Percentiles rank a stretch among this genome's conserved stretches.
phyloP scores from a whole-genome alignment of 2,113 vertebrate genomes.

The Carettochelys insculpta region DNA sequence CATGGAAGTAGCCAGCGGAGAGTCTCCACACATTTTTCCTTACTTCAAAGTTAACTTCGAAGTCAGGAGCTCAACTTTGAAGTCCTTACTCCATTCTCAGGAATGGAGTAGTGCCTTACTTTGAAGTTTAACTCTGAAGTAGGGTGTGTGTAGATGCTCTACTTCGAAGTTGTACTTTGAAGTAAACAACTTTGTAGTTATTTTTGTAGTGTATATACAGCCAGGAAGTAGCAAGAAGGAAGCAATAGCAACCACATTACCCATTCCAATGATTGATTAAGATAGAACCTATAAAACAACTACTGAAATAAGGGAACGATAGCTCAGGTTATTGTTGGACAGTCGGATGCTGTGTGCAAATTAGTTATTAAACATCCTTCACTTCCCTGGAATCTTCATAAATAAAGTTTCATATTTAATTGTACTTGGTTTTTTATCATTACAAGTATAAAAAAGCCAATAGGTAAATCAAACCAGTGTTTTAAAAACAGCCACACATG shows the following conservation, averaged over 20 bases:
- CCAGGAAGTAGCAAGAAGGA: not conserved
- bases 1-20: too few species aligned
- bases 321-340: not conserved
- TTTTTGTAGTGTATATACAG: too few species aligned
- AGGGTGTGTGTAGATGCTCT: too few species aligned
- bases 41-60: too few species aligned
- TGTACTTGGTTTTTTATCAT: not conserved
- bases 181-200: too few species aligned
- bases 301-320: not conserved
- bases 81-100: too few species aligned
- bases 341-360: not conserved
- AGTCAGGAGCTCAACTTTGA: too few species aligned
- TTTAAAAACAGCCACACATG: not conserved
- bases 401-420: not conserved
- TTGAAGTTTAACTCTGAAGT: too few species aligned
- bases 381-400: not conserved
- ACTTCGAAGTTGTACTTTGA: too few species aligned
- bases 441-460: not conserved
- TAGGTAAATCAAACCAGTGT: not conserved
- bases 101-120: too few species aligned
- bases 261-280: not conserved
- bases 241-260: not conserved
- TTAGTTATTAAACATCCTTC: not conserved
- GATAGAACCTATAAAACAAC: not conserved
- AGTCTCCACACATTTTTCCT: too few species aligned